Base-by-base conservation (phyloP, 2,113 vertebrate genomes). In the Ascaphus truei region DNA sequence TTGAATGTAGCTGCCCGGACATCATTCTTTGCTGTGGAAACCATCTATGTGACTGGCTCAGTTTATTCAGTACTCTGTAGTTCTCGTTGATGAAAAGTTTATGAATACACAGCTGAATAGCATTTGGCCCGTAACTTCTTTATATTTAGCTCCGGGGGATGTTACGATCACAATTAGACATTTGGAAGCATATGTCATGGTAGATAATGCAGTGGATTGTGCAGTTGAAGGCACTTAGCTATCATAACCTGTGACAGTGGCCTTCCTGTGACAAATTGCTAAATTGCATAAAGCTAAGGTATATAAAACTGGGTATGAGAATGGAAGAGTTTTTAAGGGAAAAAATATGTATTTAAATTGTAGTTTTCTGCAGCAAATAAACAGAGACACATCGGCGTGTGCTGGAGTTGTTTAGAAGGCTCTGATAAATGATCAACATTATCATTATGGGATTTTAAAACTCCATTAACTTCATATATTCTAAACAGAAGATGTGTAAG, bases 111-210 rank as follows among this genome's bases (percentile, higher is more conserved):
- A 78, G 12, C 53, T n/a, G 34, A 61, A 63, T 77, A 73, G 73
- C 59, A 76, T 64, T 72, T 62, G 12, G 72, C 80, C 48, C 58
- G 36, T 67, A 73, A 76, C 72, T 75, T 77, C 73, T 75, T 55
- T 43, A 63, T 23, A 72, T 29, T 79, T 80, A 77, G 72, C 82
- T 85, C 73, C 56, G 77, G 80, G 79, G 75, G 75, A 67, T 75
- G 74, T 83, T 80, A 77, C 36, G 25, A 77, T 79, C 76, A 77
- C 64, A 80, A 63, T 78, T 77, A 78, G 75, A 81, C 71, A 77
- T 77, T 77, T 78, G 68, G 72, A 77, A 79, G 79, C 80, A 81
- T 82, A 75, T 84, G 82, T 83, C 82, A 84, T 53, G 76, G 34
- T 66, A 52, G 71, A 86, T 86, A 84, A 83, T 76, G 50, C 69